A percentile compares a stretch with the other conserved stretches of the same genome.
These are phyloP conservation scores for Lochmaea crataegi DNA, from an alignment of 2,888 invertebrate genomes.

Conservation along the genomic window DNA sequence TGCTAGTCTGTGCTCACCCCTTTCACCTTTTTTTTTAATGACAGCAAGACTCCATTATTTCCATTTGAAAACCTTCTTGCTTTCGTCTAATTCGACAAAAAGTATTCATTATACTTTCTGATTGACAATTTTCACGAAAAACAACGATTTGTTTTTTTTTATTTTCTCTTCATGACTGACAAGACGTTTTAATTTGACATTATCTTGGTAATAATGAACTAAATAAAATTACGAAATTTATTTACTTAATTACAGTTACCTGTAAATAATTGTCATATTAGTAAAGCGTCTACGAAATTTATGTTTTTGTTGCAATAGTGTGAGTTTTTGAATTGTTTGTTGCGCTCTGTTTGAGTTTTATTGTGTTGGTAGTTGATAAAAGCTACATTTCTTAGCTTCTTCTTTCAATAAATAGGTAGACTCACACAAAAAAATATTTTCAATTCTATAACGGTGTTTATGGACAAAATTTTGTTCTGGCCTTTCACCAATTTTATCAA, in stretches of 20 bases:
- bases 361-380: too few relatives aligned
- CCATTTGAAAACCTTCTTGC: slow-evolving; percentile 18
- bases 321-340: background rate
- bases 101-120: background rate
- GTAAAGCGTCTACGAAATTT: too few relatives aligned
- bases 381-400: too few relatives aligned
- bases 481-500: too few relatives aligned
- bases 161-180: background rate
- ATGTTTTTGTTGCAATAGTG: background rate
- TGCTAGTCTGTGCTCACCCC: slow-evolving; percentile 43
- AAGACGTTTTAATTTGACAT: slow-evolving; percentile 1
- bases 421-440: too few relatives aligned
- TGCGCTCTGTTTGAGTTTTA: too few relatives aligned
- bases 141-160: background rate
- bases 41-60: slow-evolving; percentile 24
- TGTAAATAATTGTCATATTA: too few relatives aligned
- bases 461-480: too few relatives aligned
- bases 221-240: background rate
- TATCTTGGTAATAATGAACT: background rate
- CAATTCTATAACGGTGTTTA: too few relatives aligned
- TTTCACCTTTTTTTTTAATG: slow-evolving; percentile 29
- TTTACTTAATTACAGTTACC: too few relatives aligned
- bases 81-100: slow-evolving; percentile 26
- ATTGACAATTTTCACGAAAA: slow-evolving; percentile 13
- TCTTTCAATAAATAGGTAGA: too few relatives aligned